phyloP scores from a whole-genome alignment of 2,888 invertebrate species.

The Microctonus aethiopoides region DNA sequence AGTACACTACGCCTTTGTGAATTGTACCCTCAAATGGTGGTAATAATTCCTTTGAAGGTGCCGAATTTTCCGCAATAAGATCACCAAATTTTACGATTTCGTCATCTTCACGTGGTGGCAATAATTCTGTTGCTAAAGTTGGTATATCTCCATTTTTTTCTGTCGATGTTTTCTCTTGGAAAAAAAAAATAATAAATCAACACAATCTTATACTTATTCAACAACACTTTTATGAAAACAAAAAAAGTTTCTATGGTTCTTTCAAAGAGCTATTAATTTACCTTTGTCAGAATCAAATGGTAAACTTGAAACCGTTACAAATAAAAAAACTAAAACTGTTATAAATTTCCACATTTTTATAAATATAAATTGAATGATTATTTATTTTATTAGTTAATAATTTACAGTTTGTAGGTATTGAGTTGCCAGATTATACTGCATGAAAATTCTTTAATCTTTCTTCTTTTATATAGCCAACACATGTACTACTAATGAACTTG shows the following conservation, averaged over 20 bases:
- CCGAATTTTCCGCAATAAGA: constrained; percentile 34
- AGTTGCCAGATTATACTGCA: constrained; percentile 12
- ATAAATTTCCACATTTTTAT: constrained; percentile 22
- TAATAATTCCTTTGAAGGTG: constrained; percentile 50
- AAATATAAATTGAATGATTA: too few relatives aligned
- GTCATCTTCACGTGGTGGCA: constrained; percentile 36
- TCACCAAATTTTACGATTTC: constrained; percentile 34
- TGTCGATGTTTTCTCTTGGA: neutral
- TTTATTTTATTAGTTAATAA: neutral
- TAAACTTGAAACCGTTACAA: constrained; percentile 46
- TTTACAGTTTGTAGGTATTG: constrained; percentile 4
- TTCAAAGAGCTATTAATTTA: constrained; percentile 38
- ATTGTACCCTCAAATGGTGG: constrained; percentile 47
- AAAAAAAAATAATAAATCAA: neutral
- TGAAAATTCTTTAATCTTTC: constrained; percentile 31
- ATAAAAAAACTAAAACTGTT: constrained; percentile 28
- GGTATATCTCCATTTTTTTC: constrained; percentile 1
- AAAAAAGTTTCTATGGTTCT: too few relatives aligned
- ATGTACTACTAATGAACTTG: constrained; percentile 27
- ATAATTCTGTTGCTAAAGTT: constrained; percentile 29
- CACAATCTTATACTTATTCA: too few relatives aligned
- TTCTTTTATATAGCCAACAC: constrained; percentile 41
- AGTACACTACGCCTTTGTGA: constrained; percentile 49
- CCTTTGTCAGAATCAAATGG: constrained; percentile 48
- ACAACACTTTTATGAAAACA: too few relatives aligned